Base-by-base conservation (phyloP, 2,888 invertebrate genomes). In the Agrypnus murinus region DNA sequence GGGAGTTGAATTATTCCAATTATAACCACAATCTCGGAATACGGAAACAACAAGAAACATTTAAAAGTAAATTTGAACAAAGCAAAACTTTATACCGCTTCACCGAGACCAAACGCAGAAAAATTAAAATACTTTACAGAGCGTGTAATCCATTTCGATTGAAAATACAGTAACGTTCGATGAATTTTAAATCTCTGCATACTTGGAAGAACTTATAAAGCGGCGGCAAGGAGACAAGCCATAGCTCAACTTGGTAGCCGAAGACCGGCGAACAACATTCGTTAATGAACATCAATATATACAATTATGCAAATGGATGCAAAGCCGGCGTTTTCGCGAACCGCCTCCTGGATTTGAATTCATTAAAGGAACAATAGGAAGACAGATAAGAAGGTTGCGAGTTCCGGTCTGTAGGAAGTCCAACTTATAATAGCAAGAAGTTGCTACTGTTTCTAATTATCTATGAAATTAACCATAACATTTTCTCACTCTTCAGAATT, bases 211-310 rank as follows among this genome's bases (percentile, higher is more conserved):
- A 74, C 69, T 74, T 74, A 71, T 66, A 65, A 64, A 66, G 62
- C 65, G 70, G 63, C 64, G 57, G 73, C 53, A 57, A 66, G 59
- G 68, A 68, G 68, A 71, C 71, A 71, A 72, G 69, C 64, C 67
- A 67, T 71, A 65, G 71, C 72, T 65, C 68, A 71, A 71, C 43
- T 71, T 68, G 57, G 64, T 65, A 71, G 71, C 71, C 67, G 71
- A 68, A 71, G 71, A 67, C 71, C 67, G 71, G 68, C 72, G 72
- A 72, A 72, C 72, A 72, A 72, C 72, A 72, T 84, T 84, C 84
- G 83, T 83, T 84, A 85, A 85, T 83, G 85, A 84, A 85, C 85
- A 84, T 84, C 84, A 85, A 84, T 85, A 84, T 84, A 84, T 83
- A 84, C 84, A 85, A 85, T 85, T 85, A 85, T 85, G 85, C 83